phyloP scores from a whole-genome alignment of 1,140 invertebrate species.

The Megathymus violae region DNA sequence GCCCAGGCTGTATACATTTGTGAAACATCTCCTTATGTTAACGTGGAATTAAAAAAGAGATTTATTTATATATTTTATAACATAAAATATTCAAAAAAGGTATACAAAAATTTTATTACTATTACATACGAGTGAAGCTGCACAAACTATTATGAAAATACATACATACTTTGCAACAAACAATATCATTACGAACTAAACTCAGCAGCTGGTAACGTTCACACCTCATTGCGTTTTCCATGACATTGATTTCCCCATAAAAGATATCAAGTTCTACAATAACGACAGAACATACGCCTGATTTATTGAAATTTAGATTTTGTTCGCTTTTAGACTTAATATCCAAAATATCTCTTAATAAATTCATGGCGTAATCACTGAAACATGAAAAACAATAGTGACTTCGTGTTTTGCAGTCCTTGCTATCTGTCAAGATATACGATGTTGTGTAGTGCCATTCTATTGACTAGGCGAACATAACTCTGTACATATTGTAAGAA shows the following conservation, averaged over 20 bases:
- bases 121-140: not conserved
- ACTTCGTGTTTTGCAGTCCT: no score
- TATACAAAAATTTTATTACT: constrained; percentile 2
- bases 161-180: constrained; percentile 1
- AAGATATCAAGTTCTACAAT: constrained; percentile 23
- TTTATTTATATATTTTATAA: no score
- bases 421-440: no score
- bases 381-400: not conserved
- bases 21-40: no score
- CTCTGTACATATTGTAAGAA: no score
- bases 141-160: not conserved
- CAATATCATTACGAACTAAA: constrained; percentile 10
- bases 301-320: constrained; percentile 18
- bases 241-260: constrained; percentile 22
- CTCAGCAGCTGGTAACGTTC: constrained; percentile 16
- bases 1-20: no score
- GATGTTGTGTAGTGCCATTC: no score
- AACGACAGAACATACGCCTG: constrained; percentile 4
- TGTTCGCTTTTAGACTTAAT: not conserved
- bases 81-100: no score
- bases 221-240: constrained; percentile 27
- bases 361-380: no score
- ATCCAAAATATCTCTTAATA: not conserved
- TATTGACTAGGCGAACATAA: no score
- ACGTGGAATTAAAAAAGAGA: no score